phyloP scores from a whole-genome alignment of 2,797 vertebrate species.

The Sebastes flavidus region DNA sequence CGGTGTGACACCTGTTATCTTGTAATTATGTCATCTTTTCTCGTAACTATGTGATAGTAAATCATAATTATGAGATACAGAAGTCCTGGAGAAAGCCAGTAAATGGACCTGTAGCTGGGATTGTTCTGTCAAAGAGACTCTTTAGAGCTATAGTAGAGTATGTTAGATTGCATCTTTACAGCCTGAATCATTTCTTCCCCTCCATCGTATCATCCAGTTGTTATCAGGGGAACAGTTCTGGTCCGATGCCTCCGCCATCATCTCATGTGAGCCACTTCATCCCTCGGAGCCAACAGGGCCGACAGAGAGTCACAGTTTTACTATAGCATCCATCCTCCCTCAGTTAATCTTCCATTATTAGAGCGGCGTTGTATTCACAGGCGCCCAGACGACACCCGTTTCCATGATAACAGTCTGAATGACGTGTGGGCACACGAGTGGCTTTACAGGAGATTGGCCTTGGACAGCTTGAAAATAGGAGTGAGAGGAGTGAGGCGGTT shows the following conservation, averaged over 20 bases:
- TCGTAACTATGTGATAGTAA: not conserved
- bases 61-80: not conserved
- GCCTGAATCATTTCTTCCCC: not conserved
- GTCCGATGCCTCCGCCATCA: not conserved
- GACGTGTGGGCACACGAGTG: constrained; percentile 10
- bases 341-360: not conserved
- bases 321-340: not conserved
- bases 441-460: constrained; percentile 13
- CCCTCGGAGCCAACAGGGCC: not conserved
- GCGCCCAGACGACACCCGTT: constrained; percentile 12
- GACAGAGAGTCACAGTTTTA: not conserved
- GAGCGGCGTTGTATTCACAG: not conserved
- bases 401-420: constrained; percentile 27
- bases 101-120: not conserved
- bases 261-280: not conserved
- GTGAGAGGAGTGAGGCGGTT: not conserved
- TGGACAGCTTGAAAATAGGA: constrained; percentile 5
- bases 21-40: not conserved
- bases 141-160: not conserved
- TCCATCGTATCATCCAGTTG: not conserved
- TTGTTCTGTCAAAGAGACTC: not conserved
- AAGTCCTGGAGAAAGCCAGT: not conserved
- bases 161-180: not conserved
- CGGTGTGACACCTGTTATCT: not conserved
- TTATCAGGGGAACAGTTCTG: not conserved